Evolutionary conservation across 2,113 vertebrate genomes (phyloP).

Genomic region (Coptodon bakossiorum): DNA sequence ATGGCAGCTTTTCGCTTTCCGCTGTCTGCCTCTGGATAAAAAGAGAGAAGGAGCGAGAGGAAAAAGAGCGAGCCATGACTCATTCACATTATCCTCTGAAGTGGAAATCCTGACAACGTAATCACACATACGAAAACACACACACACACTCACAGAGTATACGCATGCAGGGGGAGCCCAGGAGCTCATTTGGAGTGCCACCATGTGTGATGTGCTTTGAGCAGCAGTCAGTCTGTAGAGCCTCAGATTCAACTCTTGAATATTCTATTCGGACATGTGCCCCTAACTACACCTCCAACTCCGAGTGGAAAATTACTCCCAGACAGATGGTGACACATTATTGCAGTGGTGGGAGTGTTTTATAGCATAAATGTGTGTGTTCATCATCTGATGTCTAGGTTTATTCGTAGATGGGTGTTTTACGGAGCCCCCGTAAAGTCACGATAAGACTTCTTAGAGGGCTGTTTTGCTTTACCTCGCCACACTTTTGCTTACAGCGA

Average conservation of each 20-base stretch:
- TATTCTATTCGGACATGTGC: neutral
- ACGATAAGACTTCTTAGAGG: neutral
- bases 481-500: neutral
- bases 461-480: neutral
- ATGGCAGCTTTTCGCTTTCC: slow-evolving; percentile 38
- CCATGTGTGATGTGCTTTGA: slow-evolving; percentile 48
- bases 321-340: neutral
- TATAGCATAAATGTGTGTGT: neutral
- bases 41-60: neutral
- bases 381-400: neutral
- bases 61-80: slow-evolving; percentile 40
- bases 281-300: neutral
- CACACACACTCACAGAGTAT: neutral
- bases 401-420: neutral
- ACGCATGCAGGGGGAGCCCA: slow-evolving; percentile 21
- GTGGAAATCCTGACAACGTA: slow-evolving; percentile 63
- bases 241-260: neutral
- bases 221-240: slow-evolving; percentile 14
- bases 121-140: slow-evolving; percentile 8
- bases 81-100: slow-evolving; percentile 62
- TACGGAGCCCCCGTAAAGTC: neutral
- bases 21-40: slow-evolving; percentile 38
- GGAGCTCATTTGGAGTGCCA: slow-evolving; percentile 45
- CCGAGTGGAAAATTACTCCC: neutral
- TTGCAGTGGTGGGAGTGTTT: neutral